Evolutionary conservation across 2,888 invertebrate species (phyloP).

Genomic region (Pocota personata): DNA sequence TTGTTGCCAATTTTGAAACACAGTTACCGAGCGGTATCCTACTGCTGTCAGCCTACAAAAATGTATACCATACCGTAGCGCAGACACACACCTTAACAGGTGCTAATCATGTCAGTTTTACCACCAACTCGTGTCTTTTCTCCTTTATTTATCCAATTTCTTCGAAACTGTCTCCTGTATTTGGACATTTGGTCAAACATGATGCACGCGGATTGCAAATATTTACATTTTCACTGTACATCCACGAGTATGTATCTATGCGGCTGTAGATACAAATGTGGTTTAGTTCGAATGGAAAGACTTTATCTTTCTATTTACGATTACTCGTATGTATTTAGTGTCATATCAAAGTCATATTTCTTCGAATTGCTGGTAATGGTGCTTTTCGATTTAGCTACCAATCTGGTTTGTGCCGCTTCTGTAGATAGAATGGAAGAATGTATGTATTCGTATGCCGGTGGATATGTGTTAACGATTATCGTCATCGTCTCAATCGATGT

Average conservation of each 20-base stretch:
- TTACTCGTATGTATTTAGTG: conserved; percentile 25
- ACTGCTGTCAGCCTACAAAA: background rate
- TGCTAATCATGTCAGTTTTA: conserved; percentile 64
- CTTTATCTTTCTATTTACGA: conserved; percentile 24
- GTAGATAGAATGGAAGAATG: background rate
- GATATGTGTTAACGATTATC: conserved; percentile 35
- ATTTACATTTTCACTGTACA: conserved; percentile 52
- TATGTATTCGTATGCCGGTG: background rate
- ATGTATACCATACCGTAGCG: background rate
- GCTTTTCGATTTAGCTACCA: background rate
- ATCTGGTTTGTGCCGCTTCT: conserved; percentile 38
- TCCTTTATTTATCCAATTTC: conserved; percentile 61
- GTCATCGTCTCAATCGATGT: conserved; percentile 50
- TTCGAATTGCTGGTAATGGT: conserved; percentile 11
- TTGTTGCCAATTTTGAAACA: conserved; percentile 36
- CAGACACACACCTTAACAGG: conserved; percentile 46
- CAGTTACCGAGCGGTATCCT: conserved; percentile 11
- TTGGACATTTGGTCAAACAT: conserved; percentile 62
- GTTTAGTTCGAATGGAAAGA: background rate
- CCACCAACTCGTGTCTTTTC: conserved; percentile 21
- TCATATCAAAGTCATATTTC: conserved; percentile 48
- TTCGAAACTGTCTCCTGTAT: conserved; percentile 51
- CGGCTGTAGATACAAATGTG: background rate
- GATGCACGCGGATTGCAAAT: conserved; percentile 52
- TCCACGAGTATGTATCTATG: conserved; percentile 2